Evolutionary conservation across 35 echinoderm and acorn worm species (phyloP).

Genomic region (Apostichopus parvimensis): DNA sequence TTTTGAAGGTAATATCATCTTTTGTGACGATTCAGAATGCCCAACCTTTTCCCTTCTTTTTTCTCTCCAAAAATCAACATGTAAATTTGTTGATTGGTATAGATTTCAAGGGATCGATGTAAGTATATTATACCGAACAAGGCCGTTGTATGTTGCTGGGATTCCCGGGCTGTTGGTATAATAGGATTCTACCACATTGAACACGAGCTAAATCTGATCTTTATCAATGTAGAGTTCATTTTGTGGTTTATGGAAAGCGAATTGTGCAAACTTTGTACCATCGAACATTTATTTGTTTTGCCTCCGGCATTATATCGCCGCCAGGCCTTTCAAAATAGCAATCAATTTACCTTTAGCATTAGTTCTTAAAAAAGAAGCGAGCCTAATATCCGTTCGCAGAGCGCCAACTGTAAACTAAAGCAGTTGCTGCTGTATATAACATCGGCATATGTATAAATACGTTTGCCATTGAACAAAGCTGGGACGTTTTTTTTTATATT

Average conservation of each 20-base stretch:
- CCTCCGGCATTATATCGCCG: not conserved
- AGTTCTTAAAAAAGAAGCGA: not conserved
- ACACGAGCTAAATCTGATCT: conserved; percentile 44
- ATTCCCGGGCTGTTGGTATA: conserved; percentile 19
- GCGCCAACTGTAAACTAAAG: not conserved
- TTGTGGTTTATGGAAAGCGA: conserved; percentile 30
- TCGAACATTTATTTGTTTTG: conserved; percentile 22
- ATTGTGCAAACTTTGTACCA: conserved; percentile 42
- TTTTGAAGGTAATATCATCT: conserved; percentile 40
- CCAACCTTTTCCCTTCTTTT: conserved; percentile 6
- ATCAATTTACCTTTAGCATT: conserved; percentile 8
- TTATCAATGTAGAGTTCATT: not conserved
- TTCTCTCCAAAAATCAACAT: conserved; percentile 47
- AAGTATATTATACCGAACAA: conserved; percentile 36
- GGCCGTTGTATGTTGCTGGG: conserved; percentile 30
- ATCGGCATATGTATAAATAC: not conserved
- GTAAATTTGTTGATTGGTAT: conserved; percentile 44
- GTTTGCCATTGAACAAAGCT: not conserved
- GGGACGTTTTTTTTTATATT: not conserved
- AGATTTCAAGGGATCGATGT: conserved; percentile 36
- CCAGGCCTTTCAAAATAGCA: conserved; percentile 1
- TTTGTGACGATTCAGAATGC: conserved; percentile 17
- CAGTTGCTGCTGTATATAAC: not conserved
- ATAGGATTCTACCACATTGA: conserved; percentile 24
- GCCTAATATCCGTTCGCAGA: not conserved